These are phyloP conservation scores for Coptodon rendalli DNA, from an alignment of 2,113 vertebrate species.

Conservation along the genomic window DNA sequence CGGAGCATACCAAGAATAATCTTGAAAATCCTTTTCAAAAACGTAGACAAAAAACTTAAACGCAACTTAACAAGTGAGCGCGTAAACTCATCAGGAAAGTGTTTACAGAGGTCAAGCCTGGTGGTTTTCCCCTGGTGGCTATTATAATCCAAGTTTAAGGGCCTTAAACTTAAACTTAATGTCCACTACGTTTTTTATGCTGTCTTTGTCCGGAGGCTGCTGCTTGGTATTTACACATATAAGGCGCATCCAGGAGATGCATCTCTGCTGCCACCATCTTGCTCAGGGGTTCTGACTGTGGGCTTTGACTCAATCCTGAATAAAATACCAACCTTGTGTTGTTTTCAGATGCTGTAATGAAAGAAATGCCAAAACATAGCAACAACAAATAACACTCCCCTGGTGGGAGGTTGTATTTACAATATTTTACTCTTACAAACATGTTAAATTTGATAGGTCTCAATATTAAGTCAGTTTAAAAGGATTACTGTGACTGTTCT, in stretches of 20 bases:
- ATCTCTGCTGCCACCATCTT: background rate
- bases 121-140: background rate
- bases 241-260: background rate
- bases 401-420: background rate
- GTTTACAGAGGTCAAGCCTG: background rate
- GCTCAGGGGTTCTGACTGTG: background rate
- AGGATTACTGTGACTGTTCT: background rate
- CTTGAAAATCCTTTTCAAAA: background rate
- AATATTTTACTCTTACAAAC: background rate
- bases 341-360: background rate
- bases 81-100: background rate
- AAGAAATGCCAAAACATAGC: background rate
- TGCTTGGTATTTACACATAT: too few relatives aligned
- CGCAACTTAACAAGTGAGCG: fast-evolving
- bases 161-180: background rate
- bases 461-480: background rate
- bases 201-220: too few relatives aligned
- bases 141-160: background rate
- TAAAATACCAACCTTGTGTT: background rate
- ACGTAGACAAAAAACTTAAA: background rate
- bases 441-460: background rate
- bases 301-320: background rate
- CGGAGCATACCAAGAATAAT: background rate
- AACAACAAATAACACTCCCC: background rate
- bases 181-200: background rate